Evolutionary conservation across 2,797 vertebrate species (phyloP).

Genomic region (Bradypus variegatus): DNA sequence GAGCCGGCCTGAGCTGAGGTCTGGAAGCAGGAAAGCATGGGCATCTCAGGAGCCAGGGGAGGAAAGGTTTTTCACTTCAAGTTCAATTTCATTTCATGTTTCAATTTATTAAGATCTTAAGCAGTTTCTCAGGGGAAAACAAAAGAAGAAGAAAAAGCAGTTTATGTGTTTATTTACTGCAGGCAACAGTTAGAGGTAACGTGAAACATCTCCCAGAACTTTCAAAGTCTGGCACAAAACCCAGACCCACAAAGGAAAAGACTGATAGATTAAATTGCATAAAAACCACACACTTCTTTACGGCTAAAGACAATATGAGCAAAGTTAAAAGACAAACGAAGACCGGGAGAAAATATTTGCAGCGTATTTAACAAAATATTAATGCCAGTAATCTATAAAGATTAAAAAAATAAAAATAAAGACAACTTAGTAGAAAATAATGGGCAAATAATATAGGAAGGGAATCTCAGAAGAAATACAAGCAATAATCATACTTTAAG

Average conservation of each 20-base stretch:
- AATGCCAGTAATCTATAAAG: neutral
- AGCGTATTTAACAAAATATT: neutral
- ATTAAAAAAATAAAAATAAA: neutral
- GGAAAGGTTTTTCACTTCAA: neutral
- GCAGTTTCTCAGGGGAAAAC: neutral
- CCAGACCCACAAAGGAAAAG: constrained; percentile 15
- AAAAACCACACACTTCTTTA: neutral
- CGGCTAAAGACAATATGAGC: neutral
- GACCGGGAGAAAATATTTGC: neutral
- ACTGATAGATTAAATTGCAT: neutral
- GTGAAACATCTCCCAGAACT: neutral
- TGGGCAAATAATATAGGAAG: neutral
- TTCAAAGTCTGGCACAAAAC: neutral
- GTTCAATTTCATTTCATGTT: neutral
- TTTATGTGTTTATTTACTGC: neutral
- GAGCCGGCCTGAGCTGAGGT: neutral
- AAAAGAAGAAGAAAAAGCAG: neutral
- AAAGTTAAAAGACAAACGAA: neutral
- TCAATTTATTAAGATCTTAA: neutral
- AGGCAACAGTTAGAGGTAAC: neutral
- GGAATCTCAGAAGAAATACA: neutral
- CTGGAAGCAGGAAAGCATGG: neutral
- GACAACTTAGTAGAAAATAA: neutral
- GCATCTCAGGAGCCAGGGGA: neutral
- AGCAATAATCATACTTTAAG: neutral